phyloP scores from a whole-genome alignment of 1,140 invertebrate genomes.

The Psilanteris sp. region DNA sequence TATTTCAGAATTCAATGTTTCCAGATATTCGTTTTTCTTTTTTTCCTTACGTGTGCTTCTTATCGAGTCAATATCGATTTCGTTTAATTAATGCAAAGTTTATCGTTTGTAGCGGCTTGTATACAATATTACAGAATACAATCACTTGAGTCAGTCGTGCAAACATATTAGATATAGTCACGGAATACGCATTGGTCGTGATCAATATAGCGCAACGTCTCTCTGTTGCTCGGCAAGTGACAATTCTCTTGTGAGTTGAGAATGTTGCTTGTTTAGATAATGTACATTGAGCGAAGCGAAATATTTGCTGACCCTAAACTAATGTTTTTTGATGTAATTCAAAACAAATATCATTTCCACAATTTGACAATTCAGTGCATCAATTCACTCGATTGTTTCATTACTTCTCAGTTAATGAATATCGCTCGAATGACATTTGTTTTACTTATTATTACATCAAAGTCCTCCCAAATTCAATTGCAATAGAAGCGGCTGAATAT shows the following conservation, averaged over 20 bases:
- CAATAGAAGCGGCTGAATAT: too few species aligned
- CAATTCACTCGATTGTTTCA: conserved; percentile 5
- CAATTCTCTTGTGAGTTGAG: conserved; percentile 55
- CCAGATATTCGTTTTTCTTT: background rate
- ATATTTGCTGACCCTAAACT: conserved; percentile 58
- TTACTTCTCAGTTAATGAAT: background rate
- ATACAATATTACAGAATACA: conserved; percentile 56
- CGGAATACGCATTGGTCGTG: conserved; percentile 56
- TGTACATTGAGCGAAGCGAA: conserved; percentile 50
- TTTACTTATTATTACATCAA: too few species aligned
- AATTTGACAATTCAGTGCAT: conserved; percentile 4
- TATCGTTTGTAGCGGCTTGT: conserved; percentile 36
- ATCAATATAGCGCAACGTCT: conserved; percentile 58
- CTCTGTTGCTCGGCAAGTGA: conserved; percentile 56
- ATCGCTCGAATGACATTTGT: background rate
- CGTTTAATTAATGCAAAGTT: conserved; percentile 53
- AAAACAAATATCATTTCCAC: conserved; percentile 23
- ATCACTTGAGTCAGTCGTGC: conserved; percentile 53
- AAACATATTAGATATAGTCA: conserved; percentile 58
- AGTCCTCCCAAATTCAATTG: too few species aligned
- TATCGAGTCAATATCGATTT: conserved; percentile 38
- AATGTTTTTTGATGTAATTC: conserved; percentile 54
- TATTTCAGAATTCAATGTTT: conserved; percentile 9
- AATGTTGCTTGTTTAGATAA: conserved; percentile 58
- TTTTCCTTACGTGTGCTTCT: conserved; percentile 8